A percentile compares a stretch with the other conserved stretches of the same genome.
phyloP scores from a whole-genome alignment of 2,113 vertebrate genomes.

The Collichthys lucidus region DNA sequence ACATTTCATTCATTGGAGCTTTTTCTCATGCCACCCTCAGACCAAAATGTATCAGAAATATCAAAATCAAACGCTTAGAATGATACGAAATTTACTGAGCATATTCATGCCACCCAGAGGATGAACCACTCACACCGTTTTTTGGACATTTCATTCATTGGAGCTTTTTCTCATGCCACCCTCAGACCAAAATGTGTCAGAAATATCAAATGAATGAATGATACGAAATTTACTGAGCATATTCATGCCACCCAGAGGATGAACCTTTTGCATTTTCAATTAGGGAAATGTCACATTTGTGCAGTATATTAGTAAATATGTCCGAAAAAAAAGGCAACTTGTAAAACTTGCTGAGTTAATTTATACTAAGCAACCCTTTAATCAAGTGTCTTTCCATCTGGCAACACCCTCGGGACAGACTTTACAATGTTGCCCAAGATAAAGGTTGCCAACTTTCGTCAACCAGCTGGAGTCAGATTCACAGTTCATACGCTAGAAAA shows the following conservation, averaged over 20 bases:
- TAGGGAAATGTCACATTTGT: background rate
- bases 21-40: background rate
- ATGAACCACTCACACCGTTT: background rate
- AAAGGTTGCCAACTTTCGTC: background rate
- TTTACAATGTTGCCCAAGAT: background rate
- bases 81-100: background rate
- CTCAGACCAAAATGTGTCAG: too few species aligned
- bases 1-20: background rate
- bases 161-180: background rate
- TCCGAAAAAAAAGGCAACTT: background rate
- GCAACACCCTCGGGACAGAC: background rate
- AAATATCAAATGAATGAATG: background rate
- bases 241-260: background rate
- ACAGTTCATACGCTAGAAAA: too few species aligned
- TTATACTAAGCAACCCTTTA: background rate
- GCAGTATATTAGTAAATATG: background rate
- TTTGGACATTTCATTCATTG: background rate
- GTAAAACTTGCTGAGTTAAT: background rate
- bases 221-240: background rate
- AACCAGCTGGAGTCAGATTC: background rate
- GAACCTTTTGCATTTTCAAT: background rate
- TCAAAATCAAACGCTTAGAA: background rate
- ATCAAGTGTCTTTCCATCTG: background rate
- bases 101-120: background rate
- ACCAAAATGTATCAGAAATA: too few species aligned